These are phyloP conservation scores for Australoheros scitulus DNA, from an alignment of 2,113 vertebrate species.

Conservation along the genomic window DNA sequence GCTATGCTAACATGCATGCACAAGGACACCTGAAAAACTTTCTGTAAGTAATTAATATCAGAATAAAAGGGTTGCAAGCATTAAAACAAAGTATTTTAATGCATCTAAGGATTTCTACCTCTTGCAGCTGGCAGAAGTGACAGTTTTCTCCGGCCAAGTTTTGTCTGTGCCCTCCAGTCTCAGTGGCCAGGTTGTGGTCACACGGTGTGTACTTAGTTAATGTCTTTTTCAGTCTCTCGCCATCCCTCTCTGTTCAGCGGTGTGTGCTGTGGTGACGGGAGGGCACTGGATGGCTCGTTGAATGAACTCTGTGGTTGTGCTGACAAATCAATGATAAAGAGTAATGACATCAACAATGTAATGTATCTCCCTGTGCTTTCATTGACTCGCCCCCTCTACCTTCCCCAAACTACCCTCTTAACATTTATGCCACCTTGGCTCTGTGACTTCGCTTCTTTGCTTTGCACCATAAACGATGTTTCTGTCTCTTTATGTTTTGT, in stretches of 20 bases:
- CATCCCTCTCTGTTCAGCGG: slow-evolving; percentile 17
- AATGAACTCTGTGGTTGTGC: slow-evolving; percentile 74
- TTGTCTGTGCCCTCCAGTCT: background rate
- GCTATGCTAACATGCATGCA: background rate
- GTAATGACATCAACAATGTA: slow-evolving; percentile 73
- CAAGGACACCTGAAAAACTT: background rate
- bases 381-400: slow-evolving; percentile 42
- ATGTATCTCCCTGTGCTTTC: slow-evolving; percentile 66
- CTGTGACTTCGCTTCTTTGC: slow-evolving; percentile 48
- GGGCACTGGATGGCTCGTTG: slow-evolving; percentile 64
- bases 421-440: slow-evolving; percentile 44
- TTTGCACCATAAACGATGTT: slow-evolving; percentile 60
- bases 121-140: background rate
- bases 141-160: slow-evolving; percentile 7
- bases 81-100: background rate
- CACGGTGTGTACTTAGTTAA: slow-evolving; percentile 29
- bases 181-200: slow-evolving; percentile 8
- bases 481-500: slow-evolving; percentile 63
- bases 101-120: background rate
- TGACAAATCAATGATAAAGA: slow-evolving; percentile 80
- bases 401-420: slow-evolving; percentile 6
- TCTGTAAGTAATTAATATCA: background rate
- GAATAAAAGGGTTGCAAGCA: background rate
- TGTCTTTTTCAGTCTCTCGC: slow-evolving; percentile 4
- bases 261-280: slow-evolving; percentile 54